Evolutionary conservation across 1,140 invertebrate genomes (phyloP), one percentile per base, ranked within the genome.

Genomic region (Rhyzopertha dominica): DNA sequence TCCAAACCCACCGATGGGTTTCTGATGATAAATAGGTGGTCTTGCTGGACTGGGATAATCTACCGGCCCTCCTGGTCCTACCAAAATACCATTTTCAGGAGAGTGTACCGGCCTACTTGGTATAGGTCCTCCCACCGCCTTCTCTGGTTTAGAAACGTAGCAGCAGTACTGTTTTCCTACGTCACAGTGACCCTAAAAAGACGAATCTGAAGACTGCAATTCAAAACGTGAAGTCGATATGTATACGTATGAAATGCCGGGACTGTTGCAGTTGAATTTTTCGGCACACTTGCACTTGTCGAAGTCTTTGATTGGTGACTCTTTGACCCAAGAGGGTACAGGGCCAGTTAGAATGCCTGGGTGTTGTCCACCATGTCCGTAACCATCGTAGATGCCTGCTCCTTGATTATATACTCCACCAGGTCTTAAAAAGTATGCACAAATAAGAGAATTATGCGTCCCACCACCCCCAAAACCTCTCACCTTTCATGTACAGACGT

Each of bases 181-280:
- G 23, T 74, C 70, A 46, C 75, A 77, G 23, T 68, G 63, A 8
- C 75, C 74, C 74, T 76, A 57, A 50, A 62, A 62, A 18, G 5
- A 22, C 4, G 30, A 45, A 45, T 4, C 10, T n/a, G n/a, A n/a
- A n/a, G n/a, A n/a, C n/a, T n/a, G 2, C 17, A 8, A 5, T 41
- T 7, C 8, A 14, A 35, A 31, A 32, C 12, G 4, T 5, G 31
- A 30, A 31, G 23, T 32, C 14, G 4, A 29, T 29, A 30, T n/a
- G n/a, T n/a, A n/a, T 65, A 78, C 75, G 47, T 76, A 75, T 40
- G 71, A 69, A 23, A 78, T 60, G 24, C 72, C 74, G n/a, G 62
- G 65, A 5, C 66, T 63, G 12, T 73, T 71, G 44, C 76, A 78
- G 50, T 77, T 77, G 64, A 76, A 75, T 34, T 70, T 71, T 46